Evolutionary conservation across 2,888 invertebrate genomes (phyloP).

Genomic region (Tricholauxania praeusta): DNA sequence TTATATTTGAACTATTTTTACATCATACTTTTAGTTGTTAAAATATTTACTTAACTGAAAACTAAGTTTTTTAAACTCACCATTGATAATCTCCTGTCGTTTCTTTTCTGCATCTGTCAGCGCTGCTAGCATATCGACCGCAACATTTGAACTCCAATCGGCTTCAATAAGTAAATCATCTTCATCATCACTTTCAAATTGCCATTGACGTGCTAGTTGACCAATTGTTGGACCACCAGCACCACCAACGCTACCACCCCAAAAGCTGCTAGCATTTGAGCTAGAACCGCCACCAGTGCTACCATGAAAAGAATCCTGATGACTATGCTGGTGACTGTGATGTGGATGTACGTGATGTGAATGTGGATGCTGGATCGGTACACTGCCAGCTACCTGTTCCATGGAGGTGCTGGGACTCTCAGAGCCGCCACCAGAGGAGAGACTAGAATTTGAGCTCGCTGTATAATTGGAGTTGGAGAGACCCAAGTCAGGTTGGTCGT

Average conservation of each 20-base stretch:
- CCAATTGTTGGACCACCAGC: conserved; percentile 45
- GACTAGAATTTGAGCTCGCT: conserved; percentile 75
- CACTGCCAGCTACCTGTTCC: conserved; percentile 72
- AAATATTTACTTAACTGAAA: too few relatives aligned
- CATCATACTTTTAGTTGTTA: too few relatives aligned
- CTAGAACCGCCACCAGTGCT: conserved; percentile 46
- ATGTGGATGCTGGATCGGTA: conserved; percentile 41
- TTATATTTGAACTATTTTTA: not conserved
- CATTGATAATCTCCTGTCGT: conserved; percentile 92
- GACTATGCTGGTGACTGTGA: conserved; percentile 57
- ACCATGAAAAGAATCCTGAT: conserved; percentile 61
- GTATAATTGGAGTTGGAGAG: conserved; percentile 72
- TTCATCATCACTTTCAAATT: conserved; percentile 66
- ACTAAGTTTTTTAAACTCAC: conserved; percentile 70
- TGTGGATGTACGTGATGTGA: conserved; percentile 48
- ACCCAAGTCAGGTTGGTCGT: conserved; percentile 74
- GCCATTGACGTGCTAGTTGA: conserved; percentile 59
- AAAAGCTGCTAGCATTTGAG: conserved; percentile 52
- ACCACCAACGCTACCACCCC: conserved; percentile 50
- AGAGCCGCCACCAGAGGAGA: conserved; percentile 69
- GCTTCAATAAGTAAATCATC: conserved; percentile 78
- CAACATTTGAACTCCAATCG: conserved; percentile 82
- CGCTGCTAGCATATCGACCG: conserved; percentile 79
- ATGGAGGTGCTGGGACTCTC: conserved; percentile 82
- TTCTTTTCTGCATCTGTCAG: conserved; percentile 87